These are phyloP conservation scores for Lepilemur ruficaudatus DNA, from an alignment of 2,797 vertebrate species.

Conservation along the genomic window DNA sequence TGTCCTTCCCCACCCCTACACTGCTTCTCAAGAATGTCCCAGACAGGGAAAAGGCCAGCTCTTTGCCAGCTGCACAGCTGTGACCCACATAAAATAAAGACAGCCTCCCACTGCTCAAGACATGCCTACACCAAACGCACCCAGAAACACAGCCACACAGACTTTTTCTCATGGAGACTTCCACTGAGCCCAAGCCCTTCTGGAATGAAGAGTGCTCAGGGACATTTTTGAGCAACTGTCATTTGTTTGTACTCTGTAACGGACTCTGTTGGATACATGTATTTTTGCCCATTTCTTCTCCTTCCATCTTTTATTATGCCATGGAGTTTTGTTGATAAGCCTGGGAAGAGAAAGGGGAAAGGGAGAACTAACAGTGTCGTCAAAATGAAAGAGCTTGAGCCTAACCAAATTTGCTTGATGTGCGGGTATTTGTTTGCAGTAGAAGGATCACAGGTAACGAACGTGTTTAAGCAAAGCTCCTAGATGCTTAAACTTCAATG, in stretches of 20 bases:
- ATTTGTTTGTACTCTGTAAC: conserved; percentile 78
- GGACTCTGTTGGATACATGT: conserved; percentile 69
- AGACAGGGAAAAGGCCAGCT: background rate
- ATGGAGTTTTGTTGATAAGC: conserved; percentile 61
- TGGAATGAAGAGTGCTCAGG: conserved; percentile 74
- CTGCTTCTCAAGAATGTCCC: background rate
- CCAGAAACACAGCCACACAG: background rate
- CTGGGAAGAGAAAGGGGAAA: background rate
- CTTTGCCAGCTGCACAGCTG: background rate
- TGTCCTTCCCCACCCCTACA: background rate
- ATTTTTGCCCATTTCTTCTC: conserved; percentile 75
- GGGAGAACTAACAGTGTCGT: background rate
- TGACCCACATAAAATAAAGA: background rate
- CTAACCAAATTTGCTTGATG: background rate
- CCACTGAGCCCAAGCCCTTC: conserved; percentile 58
- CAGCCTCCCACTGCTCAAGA: background rate
- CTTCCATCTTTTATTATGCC: conserved; percentile 46
- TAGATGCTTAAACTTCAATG: background rate
- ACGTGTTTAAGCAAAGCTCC: background rate
- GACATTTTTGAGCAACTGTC: conserved; percentile 78
- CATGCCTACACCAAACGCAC: background rate
- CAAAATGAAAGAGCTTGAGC: background rate
- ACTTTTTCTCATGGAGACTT: conserved; percentile 64
- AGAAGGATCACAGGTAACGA: background rate
- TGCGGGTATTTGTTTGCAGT: background rate